Base-by-base conservation (phyloP, 2,797 vertebrate genomes). In the Leptatherina wallacei region DNA sequence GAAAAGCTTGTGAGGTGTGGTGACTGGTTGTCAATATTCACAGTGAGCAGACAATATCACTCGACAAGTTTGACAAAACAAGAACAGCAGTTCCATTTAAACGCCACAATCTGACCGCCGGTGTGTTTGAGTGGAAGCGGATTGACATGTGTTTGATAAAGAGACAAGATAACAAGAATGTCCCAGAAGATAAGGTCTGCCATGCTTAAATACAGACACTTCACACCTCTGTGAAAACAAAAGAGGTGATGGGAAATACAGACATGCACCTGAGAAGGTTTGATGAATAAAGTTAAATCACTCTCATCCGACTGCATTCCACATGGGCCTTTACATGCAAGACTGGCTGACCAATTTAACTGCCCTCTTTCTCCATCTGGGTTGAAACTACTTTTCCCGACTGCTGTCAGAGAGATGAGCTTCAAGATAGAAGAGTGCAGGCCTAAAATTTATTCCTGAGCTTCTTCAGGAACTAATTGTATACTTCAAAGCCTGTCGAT, bases 401-500 rank as follows among this genome's bases (percentile, higher is more conserved):
- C 35, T 29, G 16, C 22, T 47, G 22, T 49, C 49, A 24, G 40
- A 54, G 36, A 32, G 68, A 69, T 60, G 29, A 54, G 44, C 18
- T 18, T 79, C 18, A 27, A 27, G 11, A 61, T 0, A 47, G 33
- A 54, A 40, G 0, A 62, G 29, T 42, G 69, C 40, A 70, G 38
- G 44, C 33, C 57, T 57, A 7, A 75, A 78, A 81, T 74, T 2
- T 69, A 76, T 82, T 85, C 78, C 49, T 3, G 35, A 71, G 65
- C 74, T 64, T 75, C 49, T 59, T 75, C 61, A 51, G 35, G 65
- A 77, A 61, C 69, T 68, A 78, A 80, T 78, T 85, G 81, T 78
- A 70, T 32, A 59, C 78, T 78, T 86, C 30, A 82, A 75, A 78
- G 59, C 14, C 13, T 44, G 79, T 84, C 49, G 24, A 83, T 89